Conservation (phyloP, 2,888 invertebrate genomes). For the Nephrotoma appendiculata region DNA sequence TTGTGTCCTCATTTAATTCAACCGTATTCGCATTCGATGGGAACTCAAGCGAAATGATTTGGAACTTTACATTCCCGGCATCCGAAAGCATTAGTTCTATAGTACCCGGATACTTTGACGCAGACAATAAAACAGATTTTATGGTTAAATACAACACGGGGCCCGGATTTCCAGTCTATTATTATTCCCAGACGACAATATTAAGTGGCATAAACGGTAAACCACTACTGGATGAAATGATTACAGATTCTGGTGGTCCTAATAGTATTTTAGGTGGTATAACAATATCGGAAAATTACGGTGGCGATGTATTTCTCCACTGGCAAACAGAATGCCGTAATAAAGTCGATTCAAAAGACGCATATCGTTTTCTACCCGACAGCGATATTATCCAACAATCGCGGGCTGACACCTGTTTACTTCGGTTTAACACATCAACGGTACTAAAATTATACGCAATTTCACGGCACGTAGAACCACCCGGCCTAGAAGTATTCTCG, state of each 20-base stretch:
- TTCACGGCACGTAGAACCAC: conserved; percentile 46
- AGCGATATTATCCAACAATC: conserved; percentile 31
- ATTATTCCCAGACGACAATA: conserved; percentile 44
- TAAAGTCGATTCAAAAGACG: conserved; percentile 33
- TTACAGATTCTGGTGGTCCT: conserved; percentile 31
- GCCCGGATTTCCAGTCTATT: conserved; percentile 57
- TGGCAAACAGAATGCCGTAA: conserved; percentile 51
- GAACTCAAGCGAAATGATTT: conserved; percentile 45
- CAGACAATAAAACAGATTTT: conserved; percentile 63
- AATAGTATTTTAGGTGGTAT: conserved; percentile 30
- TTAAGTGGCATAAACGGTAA: conserved; percentile 26
- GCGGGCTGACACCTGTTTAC: conserved; percentile 46
- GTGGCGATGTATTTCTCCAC: conserved; percentile 63
- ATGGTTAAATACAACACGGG: conserved; percentile 53
- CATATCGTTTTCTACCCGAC: conserved; percentile 34
- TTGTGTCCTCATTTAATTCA: conserved; percentile 57
- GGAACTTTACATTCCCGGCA: conserved; percentile 52
- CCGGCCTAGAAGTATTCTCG: conserved; percentile 57
- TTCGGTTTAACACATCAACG: conserved; percentile 54
- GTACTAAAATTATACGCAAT: conserved; percentile 49
- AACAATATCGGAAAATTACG: conserved; percentile 35
- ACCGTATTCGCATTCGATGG: conserved; percentile 60
- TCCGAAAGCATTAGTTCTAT: conserved; percentile 61
- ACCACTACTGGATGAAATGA: conserved; percentile 27
- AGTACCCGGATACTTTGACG: conserved; percentile 63